phyloP scores from a whole-genome alignment of 2,797 vertebrate genomes.

The Chaetodon trifasciatus region DNA sequence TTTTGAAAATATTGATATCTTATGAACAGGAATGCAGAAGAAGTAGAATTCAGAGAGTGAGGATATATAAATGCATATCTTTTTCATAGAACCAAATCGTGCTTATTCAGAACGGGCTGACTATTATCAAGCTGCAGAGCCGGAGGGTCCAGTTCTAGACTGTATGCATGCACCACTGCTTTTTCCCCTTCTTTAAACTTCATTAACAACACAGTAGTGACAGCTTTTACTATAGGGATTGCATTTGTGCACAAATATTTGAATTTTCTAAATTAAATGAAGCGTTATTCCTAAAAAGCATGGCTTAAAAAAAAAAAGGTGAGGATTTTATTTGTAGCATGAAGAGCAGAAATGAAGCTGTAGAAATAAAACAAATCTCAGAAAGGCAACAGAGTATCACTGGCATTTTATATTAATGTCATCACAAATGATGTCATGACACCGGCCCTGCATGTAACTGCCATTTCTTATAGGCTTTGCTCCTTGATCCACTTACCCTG shows the following conservation, averaged over 20 bases:
- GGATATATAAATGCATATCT: not conserved
- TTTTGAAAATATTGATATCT: slow-evolving; percentile 1
- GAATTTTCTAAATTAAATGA: not conserved
- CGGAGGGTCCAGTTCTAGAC: too few species aligned
- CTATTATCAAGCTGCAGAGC: too few species aligned
- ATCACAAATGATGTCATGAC: slow-evolving; percentile 29
- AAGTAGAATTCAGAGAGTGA: not conserved
- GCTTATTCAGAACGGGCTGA: too few species aligned
- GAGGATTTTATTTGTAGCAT: slow-evolving; percentile 9
- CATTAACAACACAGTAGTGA: too few species aligned
- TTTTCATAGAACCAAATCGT: not conserved
- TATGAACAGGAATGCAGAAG: not conserved
- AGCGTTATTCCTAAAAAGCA: not conserved
- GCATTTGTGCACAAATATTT: not conserved
- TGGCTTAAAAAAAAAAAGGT: not conserved
- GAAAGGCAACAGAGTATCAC: slow-evolving; percentile 10
- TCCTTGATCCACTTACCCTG: slow-evolving; percentile 84
- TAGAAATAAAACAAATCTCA: slow-evolving; percentile 12
- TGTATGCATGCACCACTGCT: too few species aligned
- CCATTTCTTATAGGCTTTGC: slow-evolving; percentile 32
- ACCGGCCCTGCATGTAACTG: slow-evolving; percentile 8
- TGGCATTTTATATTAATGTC: slow-evolving; percentile 39
- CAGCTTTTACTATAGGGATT: not conserved
- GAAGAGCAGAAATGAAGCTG: not conserved
- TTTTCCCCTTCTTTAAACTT: too few species aligned